phyloP scores from a whole-genome alignment of 2,888 invertebrate genomes.

The Acanthosepion lycidas region DNA sequence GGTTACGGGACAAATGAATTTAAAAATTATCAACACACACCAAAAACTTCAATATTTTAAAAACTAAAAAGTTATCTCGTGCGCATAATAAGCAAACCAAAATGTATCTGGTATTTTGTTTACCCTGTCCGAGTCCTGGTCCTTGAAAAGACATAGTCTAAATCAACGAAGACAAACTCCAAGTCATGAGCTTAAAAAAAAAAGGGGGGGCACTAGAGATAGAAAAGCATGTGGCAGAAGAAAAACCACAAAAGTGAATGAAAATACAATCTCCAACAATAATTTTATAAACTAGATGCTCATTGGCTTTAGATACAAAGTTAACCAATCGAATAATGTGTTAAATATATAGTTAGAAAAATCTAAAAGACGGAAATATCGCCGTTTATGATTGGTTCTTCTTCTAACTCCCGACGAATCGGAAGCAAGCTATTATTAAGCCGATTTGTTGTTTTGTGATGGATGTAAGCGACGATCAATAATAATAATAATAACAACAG shows the following conservation, averaged over 20 bases:
- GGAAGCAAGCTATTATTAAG: conserved; percentile 47
- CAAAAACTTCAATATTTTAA: too few relatives aligned
- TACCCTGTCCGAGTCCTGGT: conserved; percentile 35
- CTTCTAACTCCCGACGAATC: conserved; percentile 48
- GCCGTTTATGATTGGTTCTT: conserved; percentile 48
- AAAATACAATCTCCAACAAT: conserved; percentile 18
- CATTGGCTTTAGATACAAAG: conserved; percentile 44
- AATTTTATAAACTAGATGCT: not conserved
- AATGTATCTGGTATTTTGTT: not conserved
- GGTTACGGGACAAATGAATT: too few relatives aligned
- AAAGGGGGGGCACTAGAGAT: too few relatives aligned
- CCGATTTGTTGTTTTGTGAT: conserved; percentile 48
- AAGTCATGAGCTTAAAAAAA: too few relatives aligned
- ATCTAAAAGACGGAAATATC: conserved; percentile 39
- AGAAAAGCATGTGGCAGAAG: not conserved
- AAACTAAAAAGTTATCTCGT: not conserved
- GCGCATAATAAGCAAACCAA: not conserved
- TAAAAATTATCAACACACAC: too few relatives aligned
- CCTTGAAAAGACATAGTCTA: conserved; percentile 39
- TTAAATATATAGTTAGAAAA: not conserved
- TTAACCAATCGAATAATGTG: conserved; percentile 47
- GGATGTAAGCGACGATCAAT: conserved; percentile 2
- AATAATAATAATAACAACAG: conserved; percentile 52
- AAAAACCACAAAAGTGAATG: not conserved
- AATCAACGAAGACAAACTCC: not conserved